Conservation (phyloP, 2,888 invertebrate species). For the Acholoe squamosa region DNA sequence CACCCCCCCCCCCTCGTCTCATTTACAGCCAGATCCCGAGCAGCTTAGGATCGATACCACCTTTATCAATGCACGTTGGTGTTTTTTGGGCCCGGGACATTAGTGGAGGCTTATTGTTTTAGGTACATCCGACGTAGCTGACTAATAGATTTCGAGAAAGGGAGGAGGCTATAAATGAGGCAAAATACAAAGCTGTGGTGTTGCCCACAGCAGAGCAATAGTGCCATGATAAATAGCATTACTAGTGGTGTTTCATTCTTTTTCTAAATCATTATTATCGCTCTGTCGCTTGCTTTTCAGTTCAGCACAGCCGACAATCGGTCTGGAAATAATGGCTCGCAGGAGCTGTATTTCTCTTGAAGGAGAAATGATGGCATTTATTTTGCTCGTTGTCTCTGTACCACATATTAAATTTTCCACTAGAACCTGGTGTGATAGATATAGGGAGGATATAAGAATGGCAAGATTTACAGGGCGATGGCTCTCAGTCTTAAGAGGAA, state of each 20-base stretch:
- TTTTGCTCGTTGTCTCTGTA: background rate
- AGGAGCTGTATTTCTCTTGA: background rate
- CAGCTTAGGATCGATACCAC: slow-evolving; percentile 28
- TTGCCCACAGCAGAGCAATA: slow-evolving; percentile 34
- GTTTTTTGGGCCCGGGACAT: slow-evolving; percentile 31
- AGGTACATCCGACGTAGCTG: slow-evolving; percentile 14
- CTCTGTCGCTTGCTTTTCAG: background rate
- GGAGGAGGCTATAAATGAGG: slow-evolving; percentile 39
- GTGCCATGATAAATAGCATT: slow-evolving; percentile 38
- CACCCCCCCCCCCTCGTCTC: background rate
- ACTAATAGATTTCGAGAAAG: slow-evolving; percentile 46
- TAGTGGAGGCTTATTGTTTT: slow-evolving; percentile 36
- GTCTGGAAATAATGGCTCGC: background rate
- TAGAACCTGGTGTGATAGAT: background rate
- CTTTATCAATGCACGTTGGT: slow-evolving; percentile 30
- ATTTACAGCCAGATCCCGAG: background rate
- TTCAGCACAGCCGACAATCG: background rate
- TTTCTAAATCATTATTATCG: background rate
- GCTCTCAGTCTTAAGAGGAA: no score
- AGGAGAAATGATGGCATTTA: background rate
- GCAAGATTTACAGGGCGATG: no score
- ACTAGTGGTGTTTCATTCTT: background rate
- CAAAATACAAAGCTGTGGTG: slow-evolving; percentile 49
- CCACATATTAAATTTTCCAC: background rate
- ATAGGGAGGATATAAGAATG: no score